A percentile compares a stretch with the other conserved stretches of the same genome.
Conservation (phyloP, 1,140 invertebrate species). For the Polyergus mexicanus region DNA sequence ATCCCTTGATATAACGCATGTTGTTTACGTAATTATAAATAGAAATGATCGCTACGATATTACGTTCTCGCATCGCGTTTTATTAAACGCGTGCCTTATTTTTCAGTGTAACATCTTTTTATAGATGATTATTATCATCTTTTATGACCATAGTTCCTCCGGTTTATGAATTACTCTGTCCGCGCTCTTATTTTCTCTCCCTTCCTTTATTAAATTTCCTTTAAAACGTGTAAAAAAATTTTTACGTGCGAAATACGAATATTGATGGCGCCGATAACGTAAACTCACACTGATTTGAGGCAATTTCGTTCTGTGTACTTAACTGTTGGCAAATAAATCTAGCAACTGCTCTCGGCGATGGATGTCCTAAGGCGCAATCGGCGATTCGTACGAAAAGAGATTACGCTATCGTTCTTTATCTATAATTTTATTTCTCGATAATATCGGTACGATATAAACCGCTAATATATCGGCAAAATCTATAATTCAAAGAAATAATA, state of each 20-base stretch:
- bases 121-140: constrained; percentile 9
- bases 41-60: constrained; percentile 64
- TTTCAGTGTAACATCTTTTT: constrained; percentile 42
- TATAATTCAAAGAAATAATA: background rate
- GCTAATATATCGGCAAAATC: background rate
- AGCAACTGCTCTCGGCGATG: background rate
- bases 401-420: constrained; percentile 37
- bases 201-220: constrained; percentile 33
- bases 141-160: background rate
- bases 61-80: constrained; percentile 54
- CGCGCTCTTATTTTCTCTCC: background rate
- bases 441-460: background rate
- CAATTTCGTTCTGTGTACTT: constrained; percentile 39
- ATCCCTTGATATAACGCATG: background rate
- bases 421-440: background rate
- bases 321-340: constrained; percentile 28
- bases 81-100: constrained; percentile 31
- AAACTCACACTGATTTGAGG: constrained; percentile 11
- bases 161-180: background rate
- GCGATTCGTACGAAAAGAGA: background rate
- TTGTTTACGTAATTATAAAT: constrained; percentile 73
- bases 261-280: background rate
- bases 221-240: constrained; percentile 1
- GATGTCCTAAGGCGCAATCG: constrained; percentile 25
- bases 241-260: constrained; percentile 1